Evolutionary conservation across 1,140 invertebrate species (phyloP).

Genomic region (Cotesia glomerata): DNA sequence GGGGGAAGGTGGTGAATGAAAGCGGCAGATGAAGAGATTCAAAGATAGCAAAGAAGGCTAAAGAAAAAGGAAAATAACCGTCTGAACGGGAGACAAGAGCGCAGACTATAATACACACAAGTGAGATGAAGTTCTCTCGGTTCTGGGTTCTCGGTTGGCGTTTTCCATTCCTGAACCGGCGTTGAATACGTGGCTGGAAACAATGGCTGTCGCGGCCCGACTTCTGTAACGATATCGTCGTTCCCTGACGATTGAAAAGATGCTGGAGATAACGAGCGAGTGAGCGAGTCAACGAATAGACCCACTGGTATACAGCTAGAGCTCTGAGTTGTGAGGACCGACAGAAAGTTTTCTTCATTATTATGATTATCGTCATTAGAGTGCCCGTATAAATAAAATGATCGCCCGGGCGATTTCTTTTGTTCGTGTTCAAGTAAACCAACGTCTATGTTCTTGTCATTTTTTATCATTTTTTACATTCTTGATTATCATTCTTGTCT

Average conservation of each 20-base stretch:
- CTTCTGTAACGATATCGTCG: conserved; percentile 46
- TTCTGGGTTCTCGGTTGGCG: conserved; percentile 5
- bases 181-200: conserved; percentile 39
- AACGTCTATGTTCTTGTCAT: conserved; percentile 4
- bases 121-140: conserved; percentile 2
- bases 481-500: not conserved
- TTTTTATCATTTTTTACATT: not conserved
- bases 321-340: conserved; percentile 31
- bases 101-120: not conserved
- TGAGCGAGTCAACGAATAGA: not conserved
- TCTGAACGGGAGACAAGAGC: not conserved
- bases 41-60: conserved; percentile 38
- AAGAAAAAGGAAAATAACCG: not conserved
- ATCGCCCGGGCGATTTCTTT: conserved; percentile 39
- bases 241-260: conserved; percentile 44
- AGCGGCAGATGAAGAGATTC: conserved; percentile 37
- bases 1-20: conserved; percentile 10
- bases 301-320: conserved; percentile 33
- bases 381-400: conserved; percentile 49
- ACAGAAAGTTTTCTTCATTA: conserved; percentile 43
- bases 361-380: conserved; percentile 52
- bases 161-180: conserved; percentile 29
- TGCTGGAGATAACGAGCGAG: conserved; percentile 35
- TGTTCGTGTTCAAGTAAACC: conserved; percentile 36
- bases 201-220: conserved; percentile 44